Percentiles rank a stretch among this genome's conserved stretches.
Evolutionary conservation across 2,797 vertebrate species (phyloP).

Genomic region (Prunella strophiata): DNA sequence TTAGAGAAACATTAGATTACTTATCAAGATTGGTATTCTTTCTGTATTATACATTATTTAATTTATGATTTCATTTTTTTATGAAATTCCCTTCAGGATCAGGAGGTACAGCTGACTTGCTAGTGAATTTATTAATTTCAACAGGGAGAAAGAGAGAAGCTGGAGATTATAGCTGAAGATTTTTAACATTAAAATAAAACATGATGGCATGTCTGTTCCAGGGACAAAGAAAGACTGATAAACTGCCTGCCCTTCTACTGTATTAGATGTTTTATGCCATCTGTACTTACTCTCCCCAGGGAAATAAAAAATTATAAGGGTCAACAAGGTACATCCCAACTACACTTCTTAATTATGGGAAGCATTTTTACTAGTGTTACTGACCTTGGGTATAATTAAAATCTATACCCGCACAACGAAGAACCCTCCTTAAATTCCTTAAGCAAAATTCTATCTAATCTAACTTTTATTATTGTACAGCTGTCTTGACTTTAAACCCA

Average conservation of each 20-base stretch:
- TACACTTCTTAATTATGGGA: background rate
- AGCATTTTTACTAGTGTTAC: background rate
- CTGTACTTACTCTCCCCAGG: background rate
- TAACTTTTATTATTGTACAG: background rate
- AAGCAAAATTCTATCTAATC: background rate
- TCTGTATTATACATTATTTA: background rate
- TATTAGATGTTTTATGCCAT: background rate
- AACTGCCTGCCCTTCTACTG: background rate
- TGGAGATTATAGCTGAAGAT: background rate
- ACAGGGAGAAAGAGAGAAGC: background rate
- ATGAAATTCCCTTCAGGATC: background rate
- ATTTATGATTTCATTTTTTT: background rate
- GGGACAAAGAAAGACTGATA: background rate
- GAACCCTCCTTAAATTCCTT: background rate
- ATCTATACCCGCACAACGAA: background rate
- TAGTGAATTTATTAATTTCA: background rate
- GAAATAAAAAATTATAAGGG: background rate
- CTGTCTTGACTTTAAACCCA: background rate
- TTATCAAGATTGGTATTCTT: background rate
- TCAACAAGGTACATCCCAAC: background rate
- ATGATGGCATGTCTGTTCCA: accelerated
- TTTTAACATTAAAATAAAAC: background rate
- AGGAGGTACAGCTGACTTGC: background rate
- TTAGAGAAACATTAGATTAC: background rate
- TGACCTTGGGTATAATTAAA: background rate